phyloP scores from a whole-genome alignment of 2,888 invertebrate species.

The Norana najaformis region DNA sequence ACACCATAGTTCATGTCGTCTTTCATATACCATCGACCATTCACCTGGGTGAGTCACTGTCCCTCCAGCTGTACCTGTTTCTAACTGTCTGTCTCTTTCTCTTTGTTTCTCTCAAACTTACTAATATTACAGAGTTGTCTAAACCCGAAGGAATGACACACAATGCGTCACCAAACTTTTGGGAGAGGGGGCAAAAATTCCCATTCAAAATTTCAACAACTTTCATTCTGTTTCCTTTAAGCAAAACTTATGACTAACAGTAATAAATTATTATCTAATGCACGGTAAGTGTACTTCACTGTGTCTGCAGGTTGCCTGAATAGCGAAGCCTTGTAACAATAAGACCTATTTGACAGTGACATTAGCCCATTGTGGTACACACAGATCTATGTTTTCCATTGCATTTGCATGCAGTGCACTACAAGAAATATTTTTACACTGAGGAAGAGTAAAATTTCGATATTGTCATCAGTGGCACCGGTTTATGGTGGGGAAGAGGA shows the following conservation, averaged over 20 bases:
- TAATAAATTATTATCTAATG: neutral
- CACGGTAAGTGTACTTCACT: too few species aligned
- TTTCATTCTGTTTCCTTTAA: neutral
- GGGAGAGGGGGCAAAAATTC: neutral
- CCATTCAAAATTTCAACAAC: neutral
- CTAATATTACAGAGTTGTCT: neutral
- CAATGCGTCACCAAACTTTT: neutral
- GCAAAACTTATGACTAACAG: neutral
- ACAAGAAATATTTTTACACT: too few species aligned
- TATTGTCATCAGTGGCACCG: too few species aligned
- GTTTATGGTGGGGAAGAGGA: too few species aligned
- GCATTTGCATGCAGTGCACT: too few species aligned
- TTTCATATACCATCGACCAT: neutral
- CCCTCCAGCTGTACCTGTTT: neutral
- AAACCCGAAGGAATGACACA: neutral
- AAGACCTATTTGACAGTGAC: too few species aligned
- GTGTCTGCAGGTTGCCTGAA: too few species aligned
- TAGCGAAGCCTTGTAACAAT: neutral
- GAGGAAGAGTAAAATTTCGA: too few species aligned
- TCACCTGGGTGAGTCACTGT: neutral
- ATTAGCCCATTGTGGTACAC: too few species aligned
- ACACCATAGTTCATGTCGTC: neutral
- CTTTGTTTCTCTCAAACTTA: neutral
- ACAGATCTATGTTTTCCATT: too few species aligned
- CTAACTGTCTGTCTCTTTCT: neutral